Conservation (phyloP, 2,797 vertebrate species). For the Micropoecilia bifurca region DNA sequence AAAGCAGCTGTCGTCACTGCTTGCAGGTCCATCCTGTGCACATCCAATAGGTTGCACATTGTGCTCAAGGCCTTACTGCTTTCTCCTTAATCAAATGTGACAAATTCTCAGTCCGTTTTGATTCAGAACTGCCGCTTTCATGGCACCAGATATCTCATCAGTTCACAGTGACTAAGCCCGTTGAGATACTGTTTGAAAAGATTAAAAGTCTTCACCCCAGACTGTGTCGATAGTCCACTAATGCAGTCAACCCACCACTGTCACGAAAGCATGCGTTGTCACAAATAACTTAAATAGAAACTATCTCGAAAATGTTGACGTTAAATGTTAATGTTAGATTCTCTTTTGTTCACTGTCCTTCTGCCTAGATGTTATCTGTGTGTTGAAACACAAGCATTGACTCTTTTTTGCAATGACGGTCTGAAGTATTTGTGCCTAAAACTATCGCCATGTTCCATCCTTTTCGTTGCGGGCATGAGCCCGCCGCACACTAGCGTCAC, state of each 20-base stretch:
- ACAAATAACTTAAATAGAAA: slow-evolving; percentile 83
- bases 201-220: slow-evolving; percentile 62
- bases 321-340: slow-evolving; percentile 89
- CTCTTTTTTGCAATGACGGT: slow-evolving; percentile 84
- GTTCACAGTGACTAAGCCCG: slow-evolving; percentile 75
- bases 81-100: slow-evolving; percentile 25
- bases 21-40: slow-evolving; percentile 22
- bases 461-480: slow-evolving; percentile 69
- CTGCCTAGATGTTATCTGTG: slow-evolving; percentile 82
- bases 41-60: slow-evolving; percentile 11
- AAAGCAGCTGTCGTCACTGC: slow-evolving; percentile 17
- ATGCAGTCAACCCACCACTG: slow-evolving; percentile 75
- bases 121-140: slow-evolving; percentile 44
- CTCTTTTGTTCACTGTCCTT: slow-evolving; percentile 84
- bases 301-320: slow-evolving; percentile 84
- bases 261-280: slow-evolving; percentile 89
- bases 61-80: slow-evolving; percentile 27
- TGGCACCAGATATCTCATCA: slow-evolving; percentile 34
- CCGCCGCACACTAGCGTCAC: slow-evolving; percentile 65
- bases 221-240: slow-evolving; percentile 78
- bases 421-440: slow-evolving; percentile 91
- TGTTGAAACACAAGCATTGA: slow-evolving; percentile 79
- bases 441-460: slow-evolving; percentile 86
- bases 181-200: slow-evolving; percentile 60
- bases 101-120: slow-evolving; percentile 17